Conservation (phyloP, 2,888 invertebrate species). For the Dorcus hopei region DNA sequence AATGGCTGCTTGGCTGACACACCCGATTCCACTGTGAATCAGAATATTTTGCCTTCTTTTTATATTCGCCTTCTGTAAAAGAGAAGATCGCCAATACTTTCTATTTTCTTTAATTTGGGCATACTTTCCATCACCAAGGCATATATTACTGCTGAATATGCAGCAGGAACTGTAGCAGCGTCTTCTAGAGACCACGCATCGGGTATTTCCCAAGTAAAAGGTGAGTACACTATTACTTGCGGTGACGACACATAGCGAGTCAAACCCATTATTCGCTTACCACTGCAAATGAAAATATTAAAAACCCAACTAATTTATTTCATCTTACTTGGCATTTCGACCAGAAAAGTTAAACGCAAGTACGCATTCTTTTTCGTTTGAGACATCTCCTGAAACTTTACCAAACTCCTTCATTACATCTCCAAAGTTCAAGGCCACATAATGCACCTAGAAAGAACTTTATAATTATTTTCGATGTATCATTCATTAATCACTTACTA, state of each 20-base stretch:
- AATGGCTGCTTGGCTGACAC: slow-evolving; percentile 73
- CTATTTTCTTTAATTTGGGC: neutral
- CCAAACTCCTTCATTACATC: too few relatives aligned
- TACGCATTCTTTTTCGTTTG: slow-evolving; percentile 63
- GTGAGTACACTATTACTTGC: slow-evolving; percentile 55
- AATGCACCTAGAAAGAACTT: too few relatives aligned
- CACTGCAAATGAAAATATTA: slow-evolving; percentile 42
- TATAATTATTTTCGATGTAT: too few relatives aligned
- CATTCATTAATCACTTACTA: too few relatives aligned
- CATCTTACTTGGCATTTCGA: slow-evolving; percentile 41
- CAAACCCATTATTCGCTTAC: slow-evolving; percentile 66
- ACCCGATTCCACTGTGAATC: slow-evolving; percentile 62
- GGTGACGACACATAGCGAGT: slow-evolving; percentile 59
- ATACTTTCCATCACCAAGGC: slow-evolving; percentile 49
- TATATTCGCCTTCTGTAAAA: slow-evolving; percentile 31
- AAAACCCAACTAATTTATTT: too few relatives aligned
- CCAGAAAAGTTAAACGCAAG: slow-evolving; percentile 71
- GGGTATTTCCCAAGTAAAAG: slow-evolving; percentile 64
- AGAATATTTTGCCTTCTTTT: slow-evolving; percentile 40
- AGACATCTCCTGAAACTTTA: too few relatives aligned
- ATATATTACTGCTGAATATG: slow-evolving; percentile 58
- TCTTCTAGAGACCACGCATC: slow-evolving; percentile 70
- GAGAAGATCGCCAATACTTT: neutral
- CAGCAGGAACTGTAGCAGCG: slow-evolving; percentile 74
- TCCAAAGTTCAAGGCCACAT: too few relatives aligned